Conservation (phyloP, 1,140 invertebrate species). For the Ectropis grisescens region DNA sequence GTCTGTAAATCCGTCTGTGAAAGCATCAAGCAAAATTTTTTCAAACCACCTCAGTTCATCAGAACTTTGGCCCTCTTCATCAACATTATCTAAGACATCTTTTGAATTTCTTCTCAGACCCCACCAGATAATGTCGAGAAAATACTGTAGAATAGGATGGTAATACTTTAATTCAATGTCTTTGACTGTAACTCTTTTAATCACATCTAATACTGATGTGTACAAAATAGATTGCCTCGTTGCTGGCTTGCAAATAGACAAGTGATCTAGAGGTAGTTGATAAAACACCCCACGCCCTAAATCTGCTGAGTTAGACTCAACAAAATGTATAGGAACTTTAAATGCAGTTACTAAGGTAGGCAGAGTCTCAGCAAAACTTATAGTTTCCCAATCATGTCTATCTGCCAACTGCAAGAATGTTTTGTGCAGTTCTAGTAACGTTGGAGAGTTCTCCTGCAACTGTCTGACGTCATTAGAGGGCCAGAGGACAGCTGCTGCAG, state of each 20-base stretch:
- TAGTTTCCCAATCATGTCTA: slow-evolving; percentile 71
- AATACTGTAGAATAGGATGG: slow-evolving; percentile 19
- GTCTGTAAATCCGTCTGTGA: slow-evolving; percentile 29
- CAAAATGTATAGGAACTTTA: slow-evolving; percentile 74
- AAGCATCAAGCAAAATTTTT: slow-evolving; percentile 25
- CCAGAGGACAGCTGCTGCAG: slow-evolving; percentile 79
- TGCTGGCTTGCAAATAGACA: slow-evolving; percentile 85
- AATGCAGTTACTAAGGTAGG: slow-evolving; percentile 76
- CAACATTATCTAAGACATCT: slow-evolving; percentile 20
- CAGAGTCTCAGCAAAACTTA: slow-evolving; percentile 83
- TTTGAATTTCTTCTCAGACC: slow-evolving; percentile 14
- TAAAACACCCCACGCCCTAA: slow-evolving; percentile 82
- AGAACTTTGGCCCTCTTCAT: slow-evolving; percentile 23
- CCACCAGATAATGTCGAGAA: slow-evolving; percentile 18
- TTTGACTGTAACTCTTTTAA: slow-evolving; percentile 27
- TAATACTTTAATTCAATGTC: slow-evolving; percentile 25
- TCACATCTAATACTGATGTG: slow-evolving; percentile 48
- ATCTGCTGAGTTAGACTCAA: slow-evolving; percentile 79
- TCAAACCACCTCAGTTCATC: slow-evolving; percentile 27
- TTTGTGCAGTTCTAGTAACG: slow-evolving; percentile 75
- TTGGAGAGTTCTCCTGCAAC: slow-evolving; percentile 79
- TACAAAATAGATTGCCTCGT: slow-evolving; percentile 70
- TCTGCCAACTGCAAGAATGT: slow-evolving; percentile 73
- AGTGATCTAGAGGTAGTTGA: slow-evolving; percentile 80
- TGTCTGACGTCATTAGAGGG: slow-evolving; percentile 87